A percentile compares a stretch with the other conserved stretches of the same genome.
These are phyloP conservation scores for Drosophila anomalata DNA, from an alignment of 2,888 invertebrate species.

Conservation along the genomic window DNA sequence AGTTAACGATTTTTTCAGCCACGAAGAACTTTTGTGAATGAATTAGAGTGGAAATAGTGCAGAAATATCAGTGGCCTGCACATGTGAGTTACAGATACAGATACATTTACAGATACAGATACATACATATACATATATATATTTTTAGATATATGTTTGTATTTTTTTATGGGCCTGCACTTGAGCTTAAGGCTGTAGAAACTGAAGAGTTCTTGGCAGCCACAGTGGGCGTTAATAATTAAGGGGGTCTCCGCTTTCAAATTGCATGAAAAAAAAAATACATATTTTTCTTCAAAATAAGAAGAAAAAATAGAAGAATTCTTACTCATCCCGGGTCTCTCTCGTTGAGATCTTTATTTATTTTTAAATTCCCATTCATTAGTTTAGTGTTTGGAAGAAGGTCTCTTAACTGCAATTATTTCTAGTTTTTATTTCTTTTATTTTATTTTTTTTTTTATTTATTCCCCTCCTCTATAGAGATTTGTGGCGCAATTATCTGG, in stretches of 20 bases:
- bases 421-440: conserved; percentile 2
- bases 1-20: conserved; percentile 21
- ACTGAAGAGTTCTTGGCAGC: conserved; percentile 27
- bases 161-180: conserved; percentile 9
- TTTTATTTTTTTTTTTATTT: too few relatives aligned
- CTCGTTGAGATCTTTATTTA: conserved; percentile 19
- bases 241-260: conserved; percentile 11
- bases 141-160: neutral
- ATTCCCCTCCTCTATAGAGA: neutral
- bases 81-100: neutral
- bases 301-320: neutral
- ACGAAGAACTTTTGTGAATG: conserved; percentile 68
- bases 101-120: neutral
- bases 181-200: conserved; percentile 28
- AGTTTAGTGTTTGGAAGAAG: neutral
- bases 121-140: neutral
- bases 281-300: neutral
- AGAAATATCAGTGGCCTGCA: conserved; percentile 38
- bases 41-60: conserved; percentile 81
- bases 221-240: conserved; percentile 32
- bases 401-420: conserved; percentile 20
- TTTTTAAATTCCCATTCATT: conserved; percentile 19
- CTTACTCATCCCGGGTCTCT: neutral
- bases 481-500: conserved; percentile 29
- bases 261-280: conserved; percentile 10